Evolutionary conservation across 1,140 invertebrate genomes (phyloP).

Genomic region (Tribolium madens): DNA sequence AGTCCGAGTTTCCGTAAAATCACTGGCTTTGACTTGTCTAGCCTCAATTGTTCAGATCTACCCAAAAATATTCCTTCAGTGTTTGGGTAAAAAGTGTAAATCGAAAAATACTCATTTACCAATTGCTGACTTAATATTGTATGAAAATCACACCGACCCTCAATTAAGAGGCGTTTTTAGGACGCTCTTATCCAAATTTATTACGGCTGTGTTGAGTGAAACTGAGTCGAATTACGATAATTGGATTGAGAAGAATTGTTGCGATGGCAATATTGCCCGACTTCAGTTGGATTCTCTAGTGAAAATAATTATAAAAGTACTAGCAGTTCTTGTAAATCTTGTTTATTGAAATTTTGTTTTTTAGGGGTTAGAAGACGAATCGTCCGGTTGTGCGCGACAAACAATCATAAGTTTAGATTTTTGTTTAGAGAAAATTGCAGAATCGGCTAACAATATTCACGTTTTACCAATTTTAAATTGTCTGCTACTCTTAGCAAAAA

Average conservation of each 20-base stretch:
- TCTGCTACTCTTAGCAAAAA: conserved; percentile 75
- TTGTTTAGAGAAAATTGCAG: conserved; percentile 73
- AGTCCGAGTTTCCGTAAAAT: conserved; percentile 87
- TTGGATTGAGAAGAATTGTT: conserved; percentile 62
- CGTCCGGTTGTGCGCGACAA: conserved; percentile 76
- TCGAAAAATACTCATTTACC: conserved; percentile 67
- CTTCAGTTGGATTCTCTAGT: conserved; percentile 48
- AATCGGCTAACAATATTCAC: conserved; percentile 69
- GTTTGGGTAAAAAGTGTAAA: conserved; percentile 69
- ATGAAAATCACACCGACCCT: conserved; percentile 82
- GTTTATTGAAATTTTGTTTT: conserved; percentile 46
- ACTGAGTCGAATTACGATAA: conserved; percentile 70
- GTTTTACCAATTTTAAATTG: conserved; percentile 72
- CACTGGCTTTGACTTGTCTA: conserved; percentile 82
- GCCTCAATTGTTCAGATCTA: conserved; percentile 76
- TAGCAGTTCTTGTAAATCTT: neutral
- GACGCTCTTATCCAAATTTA: conserved; percentile 75
- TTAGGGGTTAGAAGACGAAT: conserved; percentile 77
- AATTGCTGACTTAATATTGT: conserved; percentile 78
- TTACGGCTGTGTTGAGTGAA: conserved; percentile 73
- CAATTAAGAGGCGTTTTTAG: conserved; percentile 83
- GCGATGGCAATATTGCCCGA: conserved; percentile 47
- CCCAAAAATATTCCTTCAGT: conserved; percentile 76
- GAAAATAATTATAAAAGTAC: conserved; percentile 51
- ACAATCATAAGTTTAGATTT: conserved; percentile 71